Conservation (phyloP, 2,797 vertebrate genomes). For the Rhadinocentrus ornatus region DNA sequence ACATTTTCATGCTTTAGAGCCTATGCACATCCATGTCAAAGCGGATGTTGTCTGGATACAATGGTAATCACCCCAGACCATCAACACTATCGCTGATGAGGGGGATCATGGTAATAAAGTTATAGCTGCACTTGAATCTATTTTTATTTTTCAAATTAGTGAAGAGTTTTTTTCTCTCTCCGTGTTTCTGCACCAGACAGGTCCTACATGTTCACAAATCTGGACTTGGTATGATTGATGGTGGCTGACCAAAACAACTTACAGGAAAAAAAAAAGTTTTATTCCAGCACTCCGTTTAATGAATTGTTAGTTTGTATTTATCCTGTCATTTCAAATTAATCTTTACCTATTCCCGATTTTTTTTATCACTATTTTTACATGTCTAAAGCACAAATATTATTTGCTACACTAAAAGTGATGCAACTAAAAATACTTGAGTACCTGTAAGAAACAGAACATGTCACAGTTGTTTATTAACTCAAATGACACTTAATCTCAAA, state of each 20-base stretch:
- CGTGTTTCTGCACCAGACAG: conserved; percentile 1
- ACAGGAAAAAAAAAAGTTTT: not conserved
- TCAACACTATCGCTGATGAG: not conserved
- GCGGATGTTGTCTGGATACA: not conserved
- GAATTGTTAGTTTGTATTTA: not conserved
- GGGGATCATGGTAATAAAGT: not conserved
- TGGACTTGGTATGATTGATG: not conserved
- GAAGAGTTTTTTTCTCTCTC: not conserved
- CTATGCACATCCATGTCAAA: no score
- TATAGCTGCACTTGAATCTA: not conserved
- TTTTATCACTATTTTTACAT: not conserved
- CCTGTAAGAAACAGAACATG: not conserved
- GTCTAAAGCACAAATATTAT: not conserved
- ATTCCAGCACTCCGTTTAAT: not conserved
- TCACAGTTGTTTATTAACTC: conserved; percentile 34
- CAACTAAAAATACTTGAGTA: not conserved
- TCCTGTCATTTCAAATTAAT: not conserved
- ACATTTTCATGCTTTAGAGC: not conserved
- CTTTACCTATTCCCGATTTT: not conserved
- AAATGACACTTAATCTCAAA: conserved; percentile 23
- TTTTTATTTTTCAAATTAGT: not conserved
- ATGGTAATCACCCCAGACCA: not conserved
- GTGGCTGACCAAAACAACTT: not conserved
- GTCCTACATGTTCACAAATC: not conserved
- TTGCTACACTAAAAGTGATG: not conserved